Conservation (phyloP, 37 sponge, comb jelly and placozoan genomes). For the Tethya wilhelma region DNA sequence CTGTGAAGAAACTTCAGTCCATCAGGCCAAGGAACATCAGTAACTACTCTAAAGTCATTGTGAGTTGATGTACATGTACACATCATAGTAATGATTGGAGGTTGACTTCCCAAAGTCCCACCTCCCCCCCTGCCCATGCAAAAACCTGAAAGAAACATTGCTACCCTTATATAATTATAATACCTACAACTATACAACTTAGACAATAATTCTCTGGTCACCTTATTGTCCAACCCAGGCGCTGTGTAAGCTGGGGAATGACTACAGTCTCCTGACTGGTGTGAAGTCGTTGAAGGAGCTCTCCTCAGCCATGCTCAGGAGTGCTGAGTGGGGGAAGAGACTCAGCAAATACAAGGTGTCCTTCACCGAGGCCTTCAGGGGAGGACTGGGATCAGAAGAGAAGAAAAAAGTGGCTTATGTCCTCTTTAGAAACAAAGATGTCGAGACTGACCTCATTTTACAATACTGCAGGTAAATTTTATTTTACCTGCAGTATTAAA, state of each 20-base stretch:
- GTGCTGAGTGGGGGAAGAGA: constrained; percentile 73
- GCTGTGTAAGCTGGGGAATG: constrained; percentile 39
- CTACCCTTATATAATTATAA: too few species aligned
- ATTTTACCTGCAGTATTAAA: too few species aligned
- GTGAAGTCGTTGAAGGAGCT: constrained; percentile 3
- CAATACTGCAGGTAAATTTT: constrained; percentile 52
- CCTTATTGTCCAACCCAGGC: constrained; percentile 20
- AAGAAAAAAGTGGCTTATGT: constrained; percentile 41
- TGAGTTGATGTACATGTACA: constrained; percentile 15
- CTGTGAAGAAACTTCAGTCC: constrained; percentile 11
- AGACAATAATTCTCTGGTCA: too few species aligned
- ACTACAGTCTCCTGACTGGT: constrained; percentile 23
- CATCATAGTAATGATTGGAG: neutral
- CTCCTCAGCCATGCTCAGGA: constrained; percentile 19
- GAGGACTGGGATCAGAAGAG: constrained; percentile 29
- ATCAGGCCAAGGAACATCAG: constrained; percentile 19
- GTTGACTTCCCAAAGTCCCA: neutral
- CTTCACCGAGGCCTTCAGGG: constrained; percentile 59
- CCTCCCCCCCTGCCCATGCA: neutral
- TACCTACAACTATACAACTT: too few species aligned
- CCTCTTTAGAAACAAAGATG: constrained; percentile 34
- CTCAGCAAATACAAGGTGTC: constrained; percentile 53
- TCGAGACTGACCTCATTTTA: constrained; percentile 7
- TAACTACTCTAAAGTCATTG: constrained; percentile 62
- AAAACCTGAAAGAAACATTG: neutral